Evolutionary conservation across 2,888 invertebrate species (phyloP).

Genomic region (Sesamia inferens): DNA sequence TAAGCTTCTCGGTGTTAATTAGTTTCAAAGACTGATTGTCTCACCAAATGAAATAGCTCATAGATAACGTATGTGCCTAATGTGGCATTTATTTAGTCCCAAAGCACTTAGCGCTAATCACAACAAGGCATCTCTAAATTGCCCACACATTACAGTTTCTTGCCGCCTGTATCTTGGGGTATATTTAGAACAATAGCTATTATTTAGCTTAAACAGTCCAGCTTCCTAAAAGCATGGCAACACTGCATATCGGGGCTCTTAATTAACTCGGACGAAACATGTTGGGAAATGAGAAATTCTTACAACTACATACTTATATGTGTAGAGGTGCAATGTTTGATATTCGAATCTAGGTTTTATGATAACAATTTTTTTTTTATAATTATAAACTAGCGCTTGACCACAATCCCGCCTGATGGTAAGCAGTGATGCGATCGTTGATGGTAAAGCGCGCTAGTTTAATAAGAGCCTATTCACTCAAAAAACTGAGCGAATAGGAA

Average conservation of each 20-base stretch:
- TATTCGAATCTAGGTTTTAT: not conserved
- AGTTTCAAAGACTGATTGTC: not conserved
- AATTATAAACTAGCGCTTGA: too few species aligned
- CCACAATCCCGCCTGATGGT: too few species aligned
- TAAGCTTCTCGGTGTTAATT: not conserved
- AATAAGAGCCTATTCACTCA: too few species aligned
- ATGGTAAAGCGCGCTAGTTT: too few species aligned
- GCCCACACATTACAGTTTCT: slow-evolving; percentile 30
- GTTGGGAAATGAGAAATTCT: not conserved
- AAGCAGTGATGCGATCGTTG: too few species aligned
- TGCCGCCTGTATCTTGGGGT: slow-evolving; percentile 19
- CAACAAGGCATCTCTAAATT: slow-evolving; percentile 25
- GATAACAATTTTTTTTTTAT: not conserved
- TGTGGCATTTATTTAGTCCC: slow-evolving; percentile 3
- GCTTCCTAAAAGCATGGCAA: slow-evolving; percentile 30
- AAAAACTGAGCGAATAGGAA: too few species aligned
- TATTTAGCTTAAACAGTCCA: slow-evolving; percentile 33
- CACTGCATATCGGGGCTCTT: slow-evolving; percentile 46
- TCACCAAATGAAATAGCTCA: not conserved
- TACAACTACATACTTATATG: not conserved
- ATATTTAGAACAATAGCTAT: slow-evolving; percentile 52
- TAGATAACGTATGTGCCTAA: not conserved
- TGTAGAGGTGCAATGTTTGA: not conserved
- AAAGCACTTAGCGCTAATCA: slow-evolving; percentile 31
- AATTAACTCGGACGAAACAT: slow-evolving; percentile 45